These are phyloP conservation scores for Saturnia pavonia DNA, from an alignment of 2,888 invertebrate genomes.

Conservation along the genomic window DNA sequence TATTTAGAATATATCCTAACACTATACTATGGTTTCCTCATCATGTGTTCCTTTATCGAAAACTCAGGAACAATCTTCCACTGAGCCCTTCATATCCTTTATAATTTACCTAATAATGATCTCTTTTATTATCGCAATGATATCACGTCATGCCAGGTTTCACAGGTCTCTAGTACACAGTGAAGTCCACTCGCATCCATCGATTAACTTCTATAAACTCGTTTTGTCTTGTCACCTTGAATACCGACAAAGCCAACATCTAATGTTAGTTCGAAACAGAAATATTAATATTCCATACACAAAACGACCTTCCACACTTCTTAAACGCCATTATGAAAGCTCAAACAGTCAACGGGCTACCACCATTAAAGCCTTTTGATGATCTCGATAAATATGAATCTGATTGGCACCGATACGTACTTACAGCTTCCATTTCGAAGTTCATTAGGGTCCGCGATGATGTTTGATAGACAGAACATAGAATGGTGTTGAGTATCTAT, in stretches of 20 bases:
- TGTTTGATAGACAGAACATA: conserved; percentile 46
- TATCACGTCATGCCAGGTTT: too few relatives aligned
- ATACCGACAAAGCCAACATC: background rate
- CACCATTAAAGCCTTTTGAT: conserved; percentile 70
- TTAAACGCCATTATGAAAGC: conserved; percentile 48
- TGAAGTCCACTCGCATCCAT: too few relatives aligned
- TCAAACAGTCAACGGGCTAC: conserved; percentile 45
- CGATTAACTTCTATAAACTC: background rate
- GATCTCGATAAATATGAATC: conserved; percentile 67
- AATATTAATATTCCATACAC: conserved; percentile 20
- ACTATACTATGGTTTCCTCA: too few relatives aligned
- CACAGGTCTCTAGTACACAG: too few relatives aligned
- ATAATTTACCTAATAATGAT: too few relatives aligned
- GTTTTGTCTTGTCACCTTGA: background rate
- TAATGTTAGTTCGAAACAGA: conserved; percentile 15
- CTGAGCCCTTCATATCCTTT: too few relatives aligned
- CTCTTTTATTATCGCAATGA: too few relatives aligned
- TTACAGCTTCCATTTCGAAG: conserved; percentile 75
- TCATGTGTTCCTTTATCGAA: too few relatives aligned
- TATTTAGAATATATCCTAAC: too few relatives aligned
- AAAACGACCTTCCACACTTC: conserved; percentile 45
- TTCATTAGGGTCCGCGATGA: conserved; percentile 69
- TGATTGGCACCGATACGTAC: conserved; percentile 76
- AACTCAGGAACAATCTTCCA: too few relatives aligned
- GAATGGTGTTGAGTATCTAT: conserved; percentile 9